These are phyloP conservation scores for Tetraneura akinire DNA, from an alignment of 1,140 invertebrate genomes.

Conservation along the genomic window DNA sequence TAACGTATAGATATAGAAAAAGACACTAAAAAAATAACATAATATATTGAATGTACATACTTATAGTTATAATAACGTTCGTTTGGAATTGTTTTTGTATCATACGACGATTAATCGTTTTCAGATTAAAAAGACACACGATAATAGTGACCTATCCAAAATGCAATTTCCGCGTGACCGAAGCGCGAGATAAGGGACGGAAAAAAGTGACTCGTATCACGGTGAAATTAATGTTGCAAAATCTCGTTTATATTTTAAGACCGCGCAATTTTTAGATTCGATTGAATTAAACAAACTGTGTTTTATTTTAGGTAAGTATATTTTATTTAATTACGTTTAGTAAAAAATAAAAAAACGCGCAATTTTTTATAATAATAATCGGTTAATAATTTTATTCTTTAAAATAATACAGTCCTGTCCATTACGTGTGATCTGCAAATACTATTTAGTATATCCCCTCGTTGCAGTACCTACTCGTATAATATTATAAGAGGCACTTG, in stretches of 20 bases:
- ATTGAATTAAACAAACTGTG: background rate
- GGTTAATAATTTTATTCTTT: too few species aligned
- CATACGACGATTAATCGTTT: conserved; percentile 36
- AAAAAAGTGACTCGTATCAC: background rate
- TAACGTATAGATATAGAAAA: background rate
- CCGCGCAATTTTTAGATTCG: background rate
- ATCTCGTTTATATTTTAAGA: conserved; percentile 13
- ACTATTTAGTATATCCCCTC: too few species aligned
- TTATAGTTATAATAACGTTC: too few species aligned
- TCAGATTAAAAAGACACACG: conserved; percentile 9
- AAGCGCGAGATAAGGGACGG: conserved; percentile 10
- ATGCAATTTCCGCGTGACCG: conserved; percentile 2
- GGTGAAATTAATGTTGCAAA: conserved; percentile 27
- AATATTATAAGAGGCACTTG: too few species aligned
- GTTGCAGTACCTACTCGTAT: too few species aligned
- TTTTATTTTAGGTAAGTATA: background rate
- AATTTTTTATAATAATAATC: too few species aligned
- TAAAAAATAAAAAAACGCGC: background rate
- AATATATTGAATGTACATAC: too few species aligned
- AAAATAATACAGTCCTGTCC: too few species aligned
- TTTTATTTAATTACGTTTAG: background rate
- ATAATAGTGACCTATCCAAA: conserved; percentile 9
- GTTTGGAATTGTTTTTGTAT: conserved; percentile 7
- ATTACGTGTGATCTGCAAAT: too few species aligned
- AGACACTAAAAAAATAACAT: too few species aligned